Percentiles rank a stretch among this genome's conserved stretches.
phyloP scores from a whole-genome alignment of 1,140 invertebrate genomes.

The Paraescarpia echinospica region DNA sequence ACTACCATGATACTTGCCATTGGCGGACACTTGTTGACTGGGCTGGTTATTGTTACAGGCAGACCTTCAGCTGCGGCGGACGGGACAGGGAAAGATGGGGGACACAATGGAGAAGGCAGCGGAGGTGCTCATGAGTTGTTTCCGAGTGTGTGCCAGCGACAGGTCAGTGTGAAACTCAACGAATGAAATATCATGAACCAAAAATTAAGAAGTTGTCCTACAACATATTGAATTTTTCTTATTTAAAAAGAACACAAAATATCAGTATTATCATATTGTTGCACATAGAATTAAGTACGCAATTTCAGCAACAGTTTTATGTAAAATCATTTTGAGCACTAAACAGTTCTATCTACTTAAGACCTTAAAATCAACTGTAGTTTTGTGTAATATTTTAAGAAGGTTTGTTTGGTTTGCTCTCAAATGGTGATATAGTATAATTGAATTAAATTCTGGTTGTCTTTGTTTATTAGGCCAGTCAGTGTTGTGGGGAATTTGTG shows the following conservation, averaged over 20 bases:
- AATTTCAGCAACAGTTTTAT: not conserved
- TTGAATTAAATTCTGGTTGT: too few relatives aligned
- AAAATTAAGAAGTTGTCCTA: not conserved
- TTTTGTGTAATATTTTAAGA: too few relatives aligned
- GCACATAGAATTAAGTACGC: not conserved
- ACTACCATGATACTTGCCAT: too few relatives aligned
- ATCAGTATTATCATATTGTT: not conserved
- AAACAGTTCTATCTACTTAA: not conserved
- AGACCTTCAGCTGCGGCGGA: constrained; percentile 63
- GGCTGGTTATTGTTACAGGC: constrained; percentile 60
- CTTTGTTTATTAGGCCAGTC: too few relatives aligned
- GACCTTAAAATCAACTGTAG: not conserved
- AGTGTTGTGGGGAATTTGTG: too few relatives aligned
- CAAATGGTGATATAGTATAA: too few relatives aligned
- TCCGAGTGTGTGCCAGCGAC: constrained; percentile 93
- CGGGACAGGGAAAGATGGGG: constrained; percentile 61
- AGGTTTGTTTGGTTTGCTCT: too few relatives aligned
- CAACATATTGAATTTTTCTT: not conserved
- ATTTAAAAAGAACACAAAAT: not conserved
- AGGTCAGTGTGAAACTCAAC: too few relatives aligned
- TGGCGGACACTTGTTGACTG: not conserved
- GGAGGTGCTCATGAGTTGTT: constrained; percentile 90
- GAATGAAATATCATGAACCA: not conserved
- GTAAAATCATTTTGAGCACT: not conserved
- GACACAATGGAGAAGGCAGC: constrained; percentile 91